These are phyloP conservation scores for Chromobotia macracanthus DNA, from an alignment of 2,797 vertebrate species.

Conservation along the genomic window DNA sequence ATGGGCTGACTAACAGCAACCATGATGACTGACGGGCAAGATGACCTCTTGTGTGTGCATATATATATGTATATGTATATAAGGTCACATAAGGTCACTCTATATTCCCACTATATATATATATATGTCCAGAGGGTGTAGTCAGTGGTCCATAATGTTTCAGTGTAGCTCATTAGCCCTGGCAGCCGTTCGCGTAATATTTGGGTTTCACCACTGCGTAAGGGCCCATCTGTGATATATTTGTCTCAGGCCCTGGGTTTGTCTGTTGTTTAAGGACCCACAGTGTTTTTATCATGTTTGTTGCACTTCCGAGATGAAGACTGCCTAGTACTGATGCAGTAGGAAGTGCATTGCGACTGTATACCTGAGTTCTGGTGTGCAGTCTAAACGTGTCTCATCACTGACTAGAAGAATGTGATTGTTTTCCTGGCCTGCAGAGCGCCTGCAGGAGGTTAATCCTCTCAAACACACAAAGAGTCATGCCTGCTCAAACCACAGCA, in stretches of 20 bases:
- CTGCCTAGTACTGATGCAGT: neutral
- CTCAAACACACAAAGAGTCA: slow-evolving; percentile 12
- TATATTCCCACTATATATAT: too few relatives aligned
- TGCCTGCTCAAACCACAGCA: slow-evolving; percentile 24
- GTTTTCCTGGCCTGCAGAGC: slow-evolving; percentile 15
- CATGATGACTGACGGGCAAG: neutral
- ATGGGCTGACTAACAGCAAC: neutral
- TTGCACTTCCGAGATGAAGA: neutral
- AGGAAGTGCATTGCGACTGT: neutral
- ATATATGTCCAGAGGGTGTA: too few relatives aligned
- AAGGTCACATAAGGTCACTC: too few relatives aligned
- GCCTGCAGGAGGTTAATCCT: slow-evolving; percentile 17
- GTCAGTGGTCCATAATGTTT: neutral
- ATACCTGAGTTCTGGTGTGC: slow-evolving; percentile 8
- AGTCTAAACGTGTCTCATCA: neutral
- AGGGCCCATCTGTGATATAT: too few relatives aligned
- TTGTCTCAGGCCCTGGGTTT: too few relatives aligned
- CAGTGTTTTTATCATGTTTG: too few relatives aligned
- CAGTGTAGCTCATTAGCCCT: neutral
- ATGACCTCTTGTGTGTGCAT: too few relatives aligned
- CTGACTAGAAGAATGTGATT: slow-evolving; percentile 7
- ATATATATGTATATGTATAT: too few relatives aligned
- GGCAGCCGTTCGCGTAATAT: too few relatives aligned
- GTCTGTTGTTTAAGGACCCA: too few relatives aligned
- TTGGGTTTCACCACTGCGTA: too few relatives aligned